Percentiles rank a stretch among this genome's conserved stretches.
Evolutionary conservation across 2,113 vertebrate genomes (phyloP).

Genomic region (Hydropotes inermis): DNA sequence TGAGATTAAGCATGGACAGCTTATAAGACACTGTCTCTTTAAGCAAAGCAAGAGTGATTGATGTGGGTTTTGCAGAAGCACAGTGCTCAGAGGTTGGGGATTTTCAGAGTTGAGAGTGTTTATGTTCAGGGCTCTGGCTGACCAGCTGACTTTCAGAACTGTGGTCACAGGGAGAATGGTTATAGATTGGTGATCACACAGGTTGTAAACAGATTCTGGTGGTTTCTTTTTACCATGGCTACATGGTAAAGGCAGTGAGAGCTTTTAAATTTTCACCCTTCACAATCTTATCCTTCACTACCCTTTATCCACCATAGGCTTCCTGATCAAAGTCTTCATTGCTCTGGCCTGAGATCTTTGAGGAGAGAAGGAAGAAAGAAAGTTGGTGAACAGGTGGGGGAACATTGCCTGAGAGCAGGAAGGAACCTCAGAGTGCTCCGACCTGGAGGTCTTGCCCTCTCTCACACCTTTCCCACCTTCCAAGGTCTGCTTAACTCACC

Average conservation of each 20-base stretch:
- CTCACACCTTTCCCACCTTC: not conserved
- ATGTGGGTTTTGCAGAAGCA: not conserved
- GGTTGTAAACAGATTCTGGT: not conserved
- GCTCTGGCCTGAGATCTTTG: not conserved
- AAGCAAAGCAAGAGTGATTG: not conserved
- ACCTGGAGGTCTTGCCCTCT: not conserved
- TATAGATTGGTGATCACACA: not conserved
- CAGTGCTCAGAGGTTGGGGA: not conserved
- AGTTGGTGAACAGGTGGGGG: not conserved
- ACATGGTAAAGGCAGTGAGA: not conserved
- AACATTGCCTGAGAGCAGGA: not conserved
- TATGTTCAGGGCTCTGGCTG: not conserved
- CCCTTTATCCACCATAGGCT: not conserved
- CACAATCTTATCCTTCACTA: not conserved
- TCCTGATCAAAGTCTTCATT: not conserved
- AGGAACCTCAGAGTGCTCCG: not conserved
- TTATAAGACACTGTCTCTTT: not conserved
- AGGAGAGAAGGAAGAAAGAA: not conserved
- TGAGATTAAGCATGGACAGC: not conserved
- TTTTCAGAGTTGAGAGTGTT: not conserved
- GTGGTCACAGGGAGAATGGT: not conserved
- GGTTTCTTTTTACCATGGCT: not conserved
- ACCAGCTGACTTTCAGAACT: not conserved
- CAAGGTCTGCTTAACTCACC: not conserved
- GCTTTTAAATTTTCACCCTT: not conserved